phyloP scores from a whole-genome alignment of 2,113 vertebrate genomes.

The Limanda limanda region DNA sequence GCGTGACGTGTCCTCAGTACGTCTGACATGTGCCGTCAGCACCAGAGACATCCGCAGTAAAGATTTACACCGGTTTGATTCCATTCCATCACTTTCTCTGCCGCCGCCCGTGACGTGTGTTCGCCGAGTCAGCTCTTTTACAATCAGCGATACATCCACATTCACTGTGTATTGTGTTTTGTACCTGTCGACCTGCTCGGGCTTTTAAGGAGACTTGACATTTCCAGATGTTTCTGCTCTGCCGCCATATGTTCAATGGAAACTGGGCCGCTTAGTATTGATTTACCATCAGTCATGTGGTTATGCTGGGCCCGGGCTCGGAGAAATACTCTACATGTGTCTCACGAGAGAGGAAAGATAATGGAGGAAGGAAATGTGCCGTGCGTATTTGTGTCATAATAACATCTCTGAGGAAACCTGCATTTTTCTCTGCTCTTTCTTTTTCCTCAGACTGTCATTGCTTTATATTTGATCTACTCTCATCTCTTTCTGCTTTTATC shows the following conservation, averaged over 20 bases:
- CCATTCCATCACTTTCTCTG: slow-evolving; percentile 19
- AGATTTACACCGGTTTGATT: slow-evolving; percentile 42
- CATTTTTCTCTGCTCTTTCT: not conserved
- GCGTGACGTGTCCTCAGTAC: slow-evolving; percentile 48
- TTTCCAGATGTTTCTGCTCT: slow-evolving; percentile 58
- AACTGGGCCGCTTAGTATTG: slow-evolving; percentile 71
- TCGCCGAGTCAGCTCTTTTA: slow-evolving; percentile 16
- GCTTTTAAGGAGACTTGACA: slow-evolving; percentile 50
- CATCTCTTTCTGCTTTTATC: not conserved
- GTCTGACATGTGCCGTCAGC: slow-evolving; percentile 59
- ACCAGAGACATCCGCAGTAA: not conserved
- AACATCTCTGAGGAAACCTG: not conserved
- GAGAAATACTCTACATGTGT: slow-evolving; percentile 78
- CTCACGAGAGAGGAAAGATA: slow-evolving; percentile 76
- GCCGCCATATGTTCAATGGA: slow-evolving; percentile 38
- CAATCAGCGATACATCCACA: not conserved
- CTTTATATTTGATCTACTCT: not conserved
- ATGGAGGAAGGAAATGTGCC: slow-evolving; percentile 71
- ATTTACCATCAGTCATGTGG: slow-evolving; percentile 82
- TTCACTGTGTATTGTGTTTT: slow-evolving; percentile 11
- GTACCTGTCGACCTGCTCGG: slow-evolving; percentile 4
- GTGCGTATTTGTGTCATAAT: slow-evolving; percentile 7
- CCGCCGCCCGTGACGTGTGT: slow-evolving; percentile 13
- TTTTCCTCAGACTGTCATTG: not conserved
- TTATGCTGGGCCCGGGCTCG: slow-evolving; percentile 68